A percentile compares a stretch with the other conserved stretches of the same genome.
Conservation (phyloP, 2,113 vertebrate species). For the Myrmophylax atrothorax region DNA sequence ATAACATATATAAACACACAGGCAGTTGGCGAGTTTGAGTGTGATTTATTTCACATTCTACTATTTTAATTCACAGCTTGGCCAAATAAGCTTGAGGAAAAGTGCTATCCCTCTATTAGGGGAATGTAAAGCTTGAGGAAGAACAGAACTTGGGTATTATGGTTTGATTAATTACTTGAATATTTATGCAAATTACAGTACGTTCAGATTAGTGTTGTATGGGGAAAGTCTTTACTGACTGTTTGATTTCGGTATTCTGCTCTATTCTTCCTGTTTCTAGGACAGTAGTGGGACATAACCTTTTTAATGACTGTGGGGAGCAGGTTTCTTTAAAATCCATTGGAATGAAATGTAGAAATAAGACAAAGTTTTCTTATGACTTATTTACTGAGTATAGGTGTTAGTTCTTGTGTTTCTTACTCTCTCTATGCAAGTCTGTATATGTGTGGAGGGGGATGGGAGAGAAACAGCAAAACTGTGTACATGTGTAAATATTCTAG, state of each 20-base stretch:
- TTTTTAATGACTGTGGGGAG: neutral
- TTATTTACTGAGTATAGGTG: neutral
- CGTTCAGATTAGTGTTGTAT: neutral
- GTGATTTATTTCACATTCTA: neutral
- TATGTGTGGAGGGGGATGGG: neutral
- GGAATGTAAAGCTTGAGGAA: neutral
- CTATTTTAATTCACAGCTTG: neutral
- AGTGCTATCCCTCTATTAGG: neutral
- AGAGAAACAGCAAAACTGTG: neutral
- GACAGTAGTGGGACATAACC: neutral
- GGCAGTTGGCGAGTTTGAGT: neutral
- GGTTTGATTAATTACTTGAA: neutral
- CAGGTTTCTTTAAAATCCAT: neutral
- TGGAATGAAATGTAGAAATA: neutral
- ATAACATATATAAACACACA: neutral
- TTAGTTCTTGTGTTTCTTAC: neutral
- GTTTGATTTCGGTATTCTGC: neutral
- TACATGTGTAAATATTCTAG: neutral
- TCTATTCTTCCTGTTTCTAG: neutral
- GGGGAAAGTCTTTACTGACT: neutral
- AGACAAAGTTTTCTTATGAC: neutral
- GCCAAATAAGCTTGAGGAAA: neutral
- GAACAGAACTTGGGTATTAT: neutral
- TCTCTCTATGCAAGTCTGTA: fast-evolving
- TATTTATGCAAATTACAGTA: neutral